phyloP scores from a whole-genome alignment of 92 coral and sea anemone species.

The Parazoanthus swiftii region DNA sequence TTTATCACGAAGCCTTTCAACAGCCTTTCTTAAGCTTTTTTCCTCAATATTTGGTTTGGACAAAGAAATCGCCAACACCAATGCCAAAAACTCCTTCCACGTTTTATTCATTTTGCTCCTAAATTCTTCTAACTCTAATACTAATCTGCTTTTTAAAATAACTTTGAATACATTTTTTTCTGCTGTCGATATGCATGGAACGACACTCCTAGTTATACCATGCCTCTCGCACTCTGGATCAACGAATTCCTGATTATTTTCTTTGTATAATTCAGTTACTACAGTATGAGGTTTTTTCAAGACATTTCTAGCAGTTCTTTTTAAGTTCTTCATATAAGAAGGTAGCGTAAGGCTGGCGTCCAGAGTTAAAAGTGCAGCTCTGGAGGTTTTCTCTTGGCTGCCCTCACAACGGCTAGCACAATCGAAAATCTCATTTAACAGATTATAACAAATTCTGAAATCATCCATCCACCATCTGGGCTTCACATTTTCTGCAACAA shows the following conservation, averaged over 20 bases:
- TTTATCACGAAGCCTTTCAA: slow-evolving; percentile 17
- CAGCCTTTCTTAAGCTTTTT: slow-evolving; percentile 17
- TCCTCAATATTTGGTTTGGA: slow-evolving; percentile 30
- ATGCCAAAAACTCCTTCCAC: slow-evolving; percentile 22
- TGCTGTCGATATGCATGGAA: background rate
- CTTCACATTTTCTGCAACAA: slow-evolving; percentile 27
- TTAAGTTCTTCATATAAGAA: slow-evolving; percentile 13
- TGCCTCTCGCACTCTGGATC: slow-evolving; percentile 27
- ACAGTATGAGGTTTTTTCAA: background rate
- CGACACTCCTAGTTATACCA: slow-evolving; percentile 18
- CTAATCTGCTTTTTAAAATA: slow-evolving; percentile 24
- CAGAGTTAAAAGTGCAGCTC: slow-evolving; percentile 20
- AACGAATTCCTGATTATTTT: slow-evolving; percentile 6
- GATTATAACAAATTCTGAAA: slow-evolving; percentile 27
- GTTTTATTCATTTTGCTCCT: slow-evolving; percentile 12
- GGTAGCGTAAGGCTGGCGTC: slow-evolving; percentile 7
- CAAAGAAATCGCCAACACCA: slow-evolving; percentile 1
- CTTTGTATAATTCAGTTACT: slow-evolving; percentile 16
- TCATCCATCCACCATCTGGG: slow-evolving; percentile 12
- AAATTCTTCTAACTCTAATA: slow-evolving; percentile 6
- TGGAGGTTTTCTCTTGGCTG: slow-evolving; percentile 19
- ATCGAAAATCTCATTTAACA: slow-evolving; percentile 19
- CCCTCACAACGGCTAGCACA: slow-evolving; percentile 18
- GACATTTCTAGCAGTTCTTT: slow-evolving; percentile 14
- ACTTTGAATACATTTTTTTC: background rate